Evolutionary conservation across 2,888 invertebrate genomes (phyloP).

Genomic region (Thysanoteuthis rhombus): DNA sequence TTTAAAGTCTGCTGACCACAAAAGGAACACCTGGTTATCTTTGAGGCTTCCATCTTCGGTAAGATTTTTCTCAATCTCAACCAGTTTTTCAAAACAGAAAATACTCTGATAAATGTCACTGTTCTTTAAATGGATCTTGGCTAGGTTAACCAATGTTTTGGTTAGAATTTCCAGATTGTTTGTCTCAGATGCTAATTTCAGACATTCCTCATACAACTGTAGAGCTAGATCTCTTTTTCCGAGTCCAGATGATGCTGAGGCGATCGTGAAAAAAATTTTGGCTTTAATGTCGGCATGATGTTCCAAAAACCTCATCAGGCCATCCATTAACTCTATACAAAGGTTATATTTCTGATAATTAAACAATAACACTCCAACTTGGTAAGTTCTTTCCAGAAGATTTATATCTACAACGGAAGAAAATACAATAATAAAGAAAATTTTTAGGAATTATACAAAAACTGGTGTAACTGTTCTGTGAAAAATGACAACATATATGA

Average conservation of each 20-base stretch:
- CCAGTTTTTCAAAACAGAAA: slow-evolving; percentile 62
- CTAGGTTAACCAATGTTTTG: slow-evolving; percentile 63
- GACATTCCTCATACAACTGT: slow-evolving; percentile 62
- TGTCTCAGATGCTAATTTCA: slow-evolving; percentile 57
- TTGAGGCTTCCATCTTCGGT: slow-evolving; percentile 34
- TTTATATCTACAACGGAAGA: neutral
- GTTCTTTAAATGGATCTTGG: slow-evolving; percentile 60
- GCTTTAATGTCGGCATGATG: neutral
- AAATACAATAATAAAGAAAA: neutral
- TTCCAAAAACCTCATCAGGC: neutral
- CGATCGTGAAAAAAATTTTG: neutral
- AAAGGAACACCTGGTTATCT: neutral
- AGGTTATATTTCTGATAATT: slow-evolving; percentile 54
- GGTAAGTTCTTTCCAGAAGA: neutral
- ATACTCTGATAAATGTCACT: slow-evolving; percentile 62
- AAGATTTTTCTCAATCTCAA: slow-evolving; percentile 59
- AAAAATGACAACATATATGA: too few relatives aligned
- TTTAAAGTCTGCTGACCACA: slow-evolving; percentile 37
- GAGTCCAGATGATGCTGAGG: neutral
- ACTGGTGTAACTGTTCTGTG: too few relatives aligned
- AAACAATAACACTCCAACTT: slow-evolving; percentile 61
- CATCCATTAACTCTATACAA: slow-evolving; percentile 56
- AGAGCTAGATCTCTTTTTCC: slow-evolving; percentile 44
- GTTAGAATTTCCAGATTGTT: slow-evolving; percentile 64
- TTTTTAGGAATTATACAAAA: too few relatives aligned